phyloP scores from a whole-genome alignment of 2,113 vertebrate species.

The Vombatus ursinus region DNA sequence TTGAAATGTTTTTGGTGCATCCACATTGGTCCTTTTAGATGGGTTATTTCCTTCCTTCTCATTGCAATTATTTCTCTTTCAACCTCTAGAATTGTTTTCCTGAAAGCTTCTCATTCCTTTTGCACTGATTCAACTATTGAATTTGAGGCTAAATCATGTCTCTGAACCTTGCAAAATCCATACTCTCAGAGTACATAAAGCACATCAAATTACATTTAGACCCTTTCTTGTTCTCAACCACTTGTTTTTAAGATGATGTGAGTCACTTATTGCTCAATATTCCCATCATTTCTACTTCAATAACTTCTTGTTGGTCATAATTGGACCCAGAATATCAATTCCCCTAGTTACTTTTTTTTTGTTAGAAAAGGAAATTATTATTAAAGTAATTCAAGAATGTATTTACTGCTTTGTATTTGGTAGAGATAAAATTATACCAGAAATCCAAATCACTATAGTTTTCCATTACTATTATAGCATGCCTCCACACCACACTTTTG shows the following conservation, averaged over 20 bases:
- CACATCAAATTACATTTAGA: not conserved
- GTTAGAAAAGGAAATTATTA: constrained; percentile 3
- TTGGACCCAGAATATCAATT: not conserved
- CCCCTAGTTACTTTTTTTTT: not conserved
- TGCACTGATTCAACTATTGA: not conserved
- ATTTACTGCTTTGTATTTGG: not conserved
- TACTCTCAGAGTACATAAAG: not conserved
- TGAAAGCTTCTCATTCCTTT: not conserved
- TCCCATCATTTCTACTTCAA: constrained; percentile 4
- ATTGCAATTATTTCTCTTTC: not conserved
- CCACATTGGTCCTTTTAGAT: not conserved
- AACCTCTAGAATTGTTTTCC: not conserved
- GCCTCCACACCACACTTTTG: not conserved
- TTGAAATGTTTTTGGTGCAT: not conserved
- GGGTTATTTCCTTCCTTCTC: not conserved
- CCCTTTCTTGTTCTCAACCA: not conserved
- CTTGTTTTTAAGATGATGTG: not conserved
- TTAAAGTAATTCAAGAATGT: not conserved
- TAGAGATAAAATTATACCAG: not conserved
- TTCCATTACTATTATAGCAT: not conserved
- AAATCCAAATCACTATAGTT: not conserved
- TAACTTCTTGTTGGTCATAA: not conserved
- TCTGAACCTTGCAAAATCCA: not conserved
- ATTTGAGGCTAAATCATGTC: not conserved
- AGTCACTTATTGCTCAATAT: not conserved